A percentile compares a stretch with the other conserved stretches of the same genome.
These are phyloP conservation scores for Epinephelus cyanopodus DNA, from an alignment of 2,113 vertebrate genomes.

Conservation along the genomic window DNA sequence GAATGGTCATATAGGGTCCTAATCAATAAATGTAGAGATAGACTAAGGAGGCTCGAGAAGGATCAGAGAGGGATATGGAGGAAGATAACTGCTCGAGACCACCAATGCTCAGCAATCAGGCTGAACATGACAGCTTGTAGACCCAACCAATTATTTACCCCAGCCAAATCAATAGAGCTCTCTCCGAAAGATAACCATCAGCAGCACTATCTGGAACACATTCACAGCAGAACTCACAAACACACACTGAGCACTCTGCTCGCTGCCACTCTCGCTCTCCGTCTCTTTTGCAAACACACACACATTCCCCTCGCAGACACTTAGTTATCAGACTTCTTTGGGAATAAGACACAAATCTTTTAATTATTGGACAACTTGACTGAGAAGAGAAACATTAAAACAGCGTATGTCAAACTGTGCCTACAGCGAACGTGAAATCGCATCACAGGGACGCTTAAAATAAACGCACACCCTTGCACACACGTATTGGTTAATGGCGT, in stretches of 20 bases:
- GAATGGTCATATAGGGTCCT: conserved; percentile 65
- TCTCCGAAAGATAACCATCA: conserved; percentile 81
- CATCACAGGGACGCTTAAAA: conserved; percentile 9
- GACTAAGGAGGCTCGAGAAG: conserved; percentile 73
- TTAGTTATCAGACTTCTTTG: conserved; percentile 52
- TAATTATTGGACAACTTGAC: conserved; percentile 49
- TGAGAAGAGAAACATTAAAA: conserved; percentile 22
- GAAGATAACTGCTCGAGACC: conserved; percentile 79
- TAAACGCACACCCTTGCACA: background rate
- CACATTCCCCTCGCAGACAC: conserved; percentile 30
- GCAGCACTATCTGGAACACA: conserved; percentile 74
- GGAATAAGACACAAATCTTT: conserved; percentile 53
- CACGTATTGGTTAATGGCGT: conserved; percentile 22
- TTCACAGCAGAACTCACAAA: conserved; percentile 67
- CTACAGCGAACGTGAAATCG: conserved; percentile 18
- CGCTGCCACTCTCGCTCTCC: conserved; percentile 43
- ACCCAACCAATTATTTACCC: conserved; percentile 84
- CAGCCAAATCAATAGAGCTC: conserved; percentile 84
- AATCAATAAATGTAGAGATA: conserved; percentile 79
- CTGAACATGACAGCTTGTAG: conserved; percentile 86
- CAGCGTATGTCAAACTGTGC: conserved; percentile 24
- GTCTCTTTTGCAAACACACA: conserved; percentile 35
- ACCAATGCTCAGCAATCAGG: conserved; percentile 81
- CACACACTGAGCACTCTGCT: conserved; percentile 59
- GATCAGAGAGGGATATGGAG: conserved; percentile 78